Base-by-base conservation (phyloP, 2,888 invertebrate genomes). In the Hedychridium roseum region DNA sequence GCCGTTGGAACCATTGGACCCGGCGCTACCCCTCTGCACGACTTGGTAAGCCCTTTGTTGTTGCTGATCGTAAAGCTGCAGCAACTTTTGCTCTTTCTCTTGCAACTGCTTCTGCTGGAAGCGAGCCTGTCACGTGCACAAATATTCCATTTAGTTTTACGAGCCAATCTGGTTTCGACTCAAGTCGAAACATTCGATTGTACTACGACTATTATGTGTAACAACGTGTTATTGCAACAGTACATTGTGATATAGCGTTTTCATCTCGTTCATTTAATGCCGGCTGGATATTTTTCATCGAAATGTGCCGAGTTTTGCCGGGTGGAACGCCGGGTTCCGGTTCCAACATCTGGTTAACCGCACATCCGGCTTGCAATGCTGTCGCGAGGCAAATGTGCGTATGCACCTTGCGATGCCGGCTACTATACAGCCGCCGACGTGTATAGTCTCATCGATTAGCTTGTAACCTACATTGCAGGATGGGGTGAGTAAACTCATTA, bases 61-160 rank as follows among this genome's bases (percentile, higher is more conserved):
- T 62, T 87, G 87, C 44, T 84, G 85, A 60, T 88, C 88, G 78
- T 87, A 86, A 57, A 89, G 82, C 56, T 86, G 86, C 26, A 90
- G 82, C 49, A 91, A 85, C 68, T 89, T 90, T 79, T 89, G 84
- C 74, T 92, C 91, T 58, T 90, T 88, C 74, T 92, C 91, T 73
- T 89, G 87, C 78, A 90, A 83, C 70, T 91, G 91, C 68, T 87
- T 89, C 76, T 91, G 90, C 74, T 92, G 92, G 79, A 90, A 92
- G 50, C 88, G 85, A 57, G 92, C 91, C 92, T 92, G 82, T 2
- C 79, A 81, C 51, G 60, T 16, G 28, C 50, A 43, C 30, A 21
- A 3, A 46, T 48, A 12, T 46, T 45, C 52, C n/a, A n/a, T n/a
- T n/a, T n/a, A n/a, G n/a, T n/a, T n/a, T n/a, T n/a, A n/a, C n/a